Evolutionary conservation across 1,140 invertebrate genomes (phyloP), one percentile per base, ranked within the genome.

Genomic region (Drosophila lacteicornis): DNA sequence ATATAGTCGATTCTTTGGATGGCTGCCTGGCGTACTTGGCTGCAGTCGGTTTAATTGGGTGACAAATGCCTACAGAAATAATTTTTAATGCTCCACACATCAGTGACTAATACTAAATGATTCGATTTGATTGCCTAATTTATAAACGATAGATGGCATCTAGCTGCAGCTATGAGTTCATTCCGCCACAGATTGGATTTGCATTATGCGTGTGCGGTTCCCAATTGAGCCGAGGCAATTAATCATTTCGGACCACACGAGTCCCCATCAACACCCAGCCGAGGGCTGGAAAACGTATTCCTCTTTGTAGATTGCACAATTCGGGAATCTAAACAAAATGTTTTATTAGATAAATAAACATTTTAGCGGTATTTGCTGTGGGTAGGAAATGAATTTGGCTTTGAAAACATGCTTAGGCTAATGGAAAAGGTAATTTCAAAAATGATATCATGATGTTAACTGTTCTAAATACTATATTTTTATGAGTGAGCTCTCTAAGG

Each of bases 71-170:
- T 68, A 91, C 75, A 70, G 69, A 90, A 90, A 91, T 90, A 76
- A 76, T 90, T 68, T 74, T 71, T 65, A 76, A 85, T 82, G 79
- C 76, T 90, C 85, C 82, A 90, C 86, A 82, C 71, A 86, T 91
- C 86, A 85, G 68, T 90, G 85, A 90, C 85, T 91, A 90, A 90
- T 88, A 82, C 71, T 61, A 68, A 88, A 91, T 90, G 85, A 90
- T 90, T 91, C 79, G 86, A 53, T 90, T 80, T 90, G 88, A 90
- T 90, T 85, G 86, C 62, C 82, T 82, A 90, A 90, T 90, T 90
- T 86, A 88, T 77, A 79, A 85, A 49, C 82, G 42, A 85, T 81
- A 73, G 73, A 79, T 81, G 60, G 33, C 40, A 79, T 58, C 46
- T 79, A 38, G 27, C 55, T 40, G 58, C 58, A 33, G 38, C 59